Conservation (phyloP, 35 echinoderm and acorn worm species). For the Heliocidaris erythrogramma region DNA sequence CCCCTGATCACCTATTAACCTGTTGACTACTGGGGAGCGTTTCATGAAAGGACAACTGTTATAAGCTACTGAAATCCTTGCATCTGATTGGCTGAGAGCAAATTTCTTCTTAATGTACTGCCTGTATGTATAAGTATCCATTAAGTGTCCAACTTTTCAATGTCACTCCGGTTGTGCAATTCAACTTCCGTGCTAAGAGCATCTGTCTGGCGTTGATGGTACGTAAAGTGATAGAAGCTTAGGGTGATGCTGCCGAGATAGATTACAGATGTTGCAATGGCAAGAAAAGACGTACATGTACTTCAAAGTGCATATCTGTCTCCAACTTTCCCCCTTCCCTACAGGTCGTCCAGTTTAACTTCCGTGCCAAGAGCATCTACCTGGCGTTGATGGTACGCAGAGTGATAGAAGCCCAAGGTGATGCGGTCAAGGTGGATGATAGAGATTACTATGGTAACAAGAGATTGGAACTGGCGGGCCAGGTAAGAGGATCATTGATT, state of each 20-base stretch:
- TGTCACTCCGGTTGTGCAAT: slow-evolving; percentile 69
- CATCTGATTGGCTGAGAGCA: too few relatives aligned
- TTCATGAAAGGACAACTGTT: too few relatives aligned
- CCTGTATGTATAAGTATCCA: not conserved
- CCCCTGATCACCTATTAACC: too few relatives aligned
- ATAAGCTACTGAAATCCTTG: too few relatives aligned
- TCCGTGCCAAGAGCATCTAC: too few relatives aligned
- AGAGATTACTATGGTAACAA: slow-evolving; percentile 99
- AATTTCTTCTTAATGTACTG: too few relatives aligned
- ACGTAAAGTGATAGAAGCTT: slow-evolving; percentile 81
- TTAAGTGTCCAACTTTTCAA: too few relatives aligned
- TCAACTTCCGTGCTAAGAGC: slow-evolving; percentile 93
- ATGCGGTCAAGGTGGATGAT: slow-evolving; percentile 86
- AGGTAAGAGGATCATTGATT: slow-evolving; percentile 82
- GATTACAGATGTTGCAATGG: slow-evolving; percentile 99
- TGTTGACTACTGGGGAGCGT: too few relatives aligned
- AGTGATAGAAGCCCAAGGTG: slow-evolving; percentile 93
- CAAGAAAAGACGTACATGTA: slow-evolving; percentile 99
- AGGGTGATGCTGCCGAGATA: slow-evolving; percentile 81
- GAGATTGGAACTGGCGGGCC: slow-evolving; percentile 94
- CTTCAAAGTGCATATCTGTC: too few relatives aligned
- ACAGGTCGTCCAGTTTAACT: too few relatives aligned
- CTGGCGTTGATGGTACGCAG: too few relatives aligned
- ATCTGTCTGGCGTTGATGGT: slow-evolving; percentile 95
- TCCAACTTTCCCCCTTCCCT: too few relatives aligned